Base-by-base conservation (phyloP, 2,113 vertebrate species). In the Chaetops frenatus region DNA sequence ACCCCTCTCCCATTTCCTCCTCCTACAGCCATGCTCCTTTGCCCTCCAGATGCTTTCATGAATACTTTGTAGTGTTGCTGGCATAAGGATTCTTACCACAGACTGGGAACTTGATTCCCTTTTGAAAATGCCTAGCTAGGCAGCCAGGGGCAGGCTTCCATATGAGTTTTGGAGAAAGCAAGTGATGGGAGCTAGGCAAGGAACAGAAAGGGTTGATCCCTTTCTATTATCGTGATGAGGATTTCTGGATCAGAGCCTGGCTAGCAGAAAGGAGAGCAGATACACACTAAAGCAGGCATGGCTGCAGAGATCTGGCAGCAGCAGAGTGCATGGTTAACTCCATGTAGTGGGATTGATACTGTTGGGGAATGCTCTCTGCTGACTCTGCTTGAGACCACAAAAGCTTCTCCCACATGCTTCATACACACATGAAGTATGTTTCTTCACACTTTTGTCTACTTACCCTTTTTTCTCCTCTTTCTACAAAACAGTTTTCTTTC, bases 401-500 rank as follows among this genome's bases (percentile, higher is more conserved):
- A 71, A 54, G 1, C 3, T 78, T 14, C 12, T 84, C 5, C 35
- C 62, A 11, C 31, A 36, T n/a, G 28, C 28, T 56, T 62, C 21
- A 33, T 22, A 51, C 6, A 25, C 73, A 7, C 44, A 65, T 77
- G 17, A 54, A 48, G 9, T n/a, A 51, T 47, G 3, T 80, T 85
- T 79, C 18, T 85, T 72, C 48, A 56, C 6, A 22, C 2, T 64
- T 28, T 33, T 66, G 5, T 33, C 20, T 65, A 31, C 28, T 80
- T 56, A 45, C 4, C 4, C 1, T 25, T 81, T 48, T 66, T 12
- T 0, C 2, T 5, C 9, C 8, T 58, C 17, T 7, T 57, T 28
- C 7, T 62, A 24, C 10, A 20, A 72, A 81, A 54, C 4, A 11
- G 2, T 50, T 81, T 67, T 91, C 12, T 94, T 90, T 44, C 28